A percentile compares a stretch with the other conserved stretches of the same genome.
Conservation (phyloP, 2,113 vertebrate species). For the Thinocorus orbignyianus region DNA sequence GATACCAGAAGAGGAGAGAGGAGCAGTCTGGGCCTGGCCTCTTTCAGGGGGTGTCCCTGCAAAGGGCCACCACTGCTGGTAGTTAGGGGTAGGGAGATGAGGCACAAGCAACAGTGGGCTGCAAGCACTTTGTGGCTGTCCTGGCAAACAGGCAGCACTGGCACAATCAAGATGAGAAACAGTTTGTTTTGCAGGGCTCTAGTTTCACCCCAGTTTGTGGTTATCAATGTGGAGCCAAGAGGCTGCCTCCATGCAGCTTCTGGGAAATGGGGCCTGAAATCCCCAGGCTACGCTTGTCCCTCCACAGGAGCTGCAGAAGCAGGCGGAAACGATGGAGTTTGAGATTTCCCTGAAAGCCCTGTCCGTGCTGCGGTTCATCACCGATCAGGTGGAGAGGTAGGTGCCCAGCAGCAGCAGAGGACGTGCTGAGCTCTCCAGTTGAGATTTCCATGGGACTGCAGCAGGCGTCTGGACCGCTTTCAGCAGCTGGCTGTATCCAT, state of each 20-base stretch:
- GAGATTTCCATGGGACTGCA: background rate
- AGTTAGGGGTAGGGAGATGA: background rate
- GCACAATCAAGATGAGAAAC: background rate
- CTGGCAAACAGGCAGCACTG: background rate
- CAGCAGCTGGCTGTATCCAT: background rate
- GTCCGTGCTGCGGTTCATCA: slow-evolving; percentile 91
- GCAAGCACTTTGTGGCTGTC: background rate
- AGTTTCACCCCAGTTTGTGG: background rate
- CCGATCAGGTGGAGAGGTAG: slow-evolving; percentile 87
- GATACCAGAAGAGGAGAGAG: background rate
- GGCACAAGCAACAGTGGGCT: background rate
- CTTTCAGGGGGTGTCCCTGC: background rate
- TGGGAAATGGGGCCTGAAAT: background rate
- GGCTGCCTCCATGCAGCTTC: background rate
- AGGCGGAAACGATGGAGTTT: slow-evolving; percentile 85
- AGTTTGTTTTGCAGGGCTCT: background rate
- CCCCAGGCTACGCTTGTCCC: background rate
- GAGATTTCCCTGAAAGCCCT: slow-evolving; percentile 90
- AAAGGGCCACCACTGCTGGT: background rate
- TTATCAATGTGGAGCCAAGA: background rate
- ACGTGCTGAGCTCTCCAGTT: fast-evolving
- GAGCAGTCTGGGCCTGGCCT: background rate
- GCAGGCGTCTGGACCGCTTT: background rate
- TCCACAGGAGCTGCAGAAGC: slow-evolving; percentile 84
- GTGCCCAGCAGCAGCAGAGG: background rate